phyloP scores from a whole-genome alignment of 2,888 invertebrate genomes.

The Sesia bembeciformis region DNA sequence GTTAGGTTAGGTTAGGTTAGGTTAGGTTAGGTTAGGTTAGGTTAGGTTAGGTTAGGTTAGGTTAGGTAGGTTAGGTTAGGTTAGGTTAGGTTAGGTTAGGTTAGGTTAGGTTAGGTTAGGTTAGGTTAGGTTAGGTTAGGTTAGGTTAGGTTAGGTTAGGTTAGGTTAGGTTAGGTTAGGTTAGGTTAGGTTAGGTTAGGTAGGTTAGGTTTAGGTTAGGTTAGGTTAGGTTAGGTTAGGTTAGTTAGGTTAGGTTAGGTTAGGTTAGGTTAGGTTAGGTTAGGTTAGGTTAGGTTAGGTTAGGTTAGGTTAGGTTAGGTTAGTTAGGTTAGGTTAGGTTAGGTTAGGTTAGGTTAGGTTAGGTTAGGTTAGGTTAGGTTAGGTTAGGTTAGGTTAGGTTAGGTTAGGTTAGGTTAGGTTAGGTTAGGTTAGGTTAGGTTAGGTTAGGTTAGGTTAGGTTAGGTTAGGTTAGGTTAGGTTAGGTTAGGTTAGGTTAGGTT shows the following conservation, averaged over 20 bases:
- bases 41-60: slow-evolving; percentile 5
- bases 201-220: slow-evolving; percentile 5
- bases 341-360: slow-evolving; percentile 9
- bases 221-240: slow-evolving; percentile 3
- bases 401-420: slow-evolving; percentile 14
- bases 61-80: slow-evolving; percentile 5
- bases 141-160: slow-evolving; percentile 7
- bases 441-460: slow-evolving; percentile 8
- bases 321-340: slow-evolving; percentile 11
- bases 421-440: slow-evolving; percentile 13
- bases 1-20: too few species aligned
- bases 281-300: slow-evolving; percentile 6
- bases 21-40: too few species aligned
- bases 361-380: slow-evolving; percentile 9
- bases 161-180: slow-evolving; percentile 14
- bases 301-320: slow-evolving; percentile 4
- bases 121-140: too few species aligned
- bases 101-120: too few species aligned
- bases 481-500: slow-evolving; percentile 10
- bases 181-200: slow-evolving; percentile 13
- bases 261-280: slow-evolving; percentile 11
- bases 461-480: slow-evolving; percentile 10
- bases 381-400: slow-evolving; percentile 10
- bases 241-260: slow-evolving; percentile 5
- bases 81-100: too few species aligned